A percentile compares a stretch with the other conserved stretches of the same genome.
phyloP scores from a whole-genome alignment of 1,140 invertebrate genomes.

The Drosophila prosaltans region DNA sequence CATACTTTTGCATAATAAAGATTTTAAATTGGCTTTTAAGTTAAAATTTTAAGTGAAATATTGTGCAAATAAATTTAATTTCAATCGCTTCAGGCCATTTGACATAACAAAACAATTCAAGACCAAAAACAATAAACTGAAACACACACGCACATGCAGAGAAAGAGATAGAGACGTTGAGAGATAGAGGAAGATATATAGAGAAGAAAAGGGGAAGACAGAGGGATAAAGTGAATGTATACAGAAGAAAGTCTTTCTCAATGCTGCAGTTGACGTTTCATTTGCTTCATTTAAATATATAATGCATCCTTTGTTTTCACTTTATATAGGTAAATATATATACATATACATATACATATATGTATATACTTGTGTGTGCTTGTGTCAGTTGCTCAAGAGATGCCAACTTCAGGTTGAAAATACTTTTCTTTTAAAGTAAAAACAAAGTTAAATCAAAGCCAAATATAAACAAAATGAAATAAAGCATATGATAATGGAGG shows the following conservation, averaged over 20 bases:
- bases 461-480: not conserved
- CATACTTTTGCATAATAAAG: slow-evolving; percentile 27
- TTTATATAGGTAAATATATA: slow-evolving; percentile 6
- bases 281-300: slow-evolving; percentile 57
- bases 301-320: slow-evolving; percentile 46
- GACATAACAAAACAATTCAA: slow-evolving; percentile 13
- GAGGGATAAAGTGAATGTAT: not conserved
- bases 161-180: slow-evolving; percentile 1
- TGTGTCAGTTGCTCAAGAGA: slow-evolving; percentile 9
- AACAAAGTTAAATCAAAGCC: slow-evolving; percentile 12
- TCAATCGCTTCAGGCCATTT: slow-evolving; percentile 30
- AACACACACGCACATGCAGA: slow-evolving; percentile 25
- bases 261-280: slow-evolving; percentile 49
- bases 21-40: slow-evolving; percentile 35
- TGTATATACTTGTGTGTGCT: not conserved
- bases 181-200: not conserved
- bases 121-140: slow-evolving; percentile 7
- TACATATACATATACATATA: not conserved
- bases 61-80: slow-evolving; percentile 53
- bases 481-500: not conserved
- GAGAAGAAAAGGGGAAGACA: not conserved
- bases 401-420: slow-evolving; percentile 16
- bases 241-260: slow-evolving; percentile 11
- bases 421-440: slow-evolving; percentile 14
- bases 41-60: slow-evolving; percentile 15